Base-by-base conservation (phyloP, 64 coral and sea anemone genomes). In the Stichodactyla mertensii region DNA sequence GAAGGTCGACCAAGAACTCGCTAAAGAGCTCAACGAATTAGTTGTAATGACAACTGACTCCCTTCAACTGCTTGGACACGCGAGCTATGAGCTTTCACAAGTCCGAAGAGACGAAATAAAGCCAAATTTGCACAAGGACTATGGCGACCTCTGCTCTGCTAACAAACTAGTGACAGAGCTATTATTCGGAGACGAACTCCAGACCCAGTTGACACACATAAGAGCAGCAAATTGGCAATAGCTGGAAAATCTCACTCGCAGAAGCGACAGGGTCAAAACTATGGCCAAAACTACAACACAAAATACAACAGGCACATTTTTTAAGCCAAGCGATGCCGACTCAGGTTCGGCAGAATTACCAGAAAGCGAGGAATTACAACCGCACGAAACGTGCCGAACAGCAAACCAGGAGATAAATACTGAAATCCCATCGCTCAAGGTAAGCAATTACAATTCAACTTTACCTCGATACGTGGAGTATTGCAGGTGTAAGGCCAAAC, bases 161-260 rank as follows among this genome's bases (percentile, higher is more conserved):
- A 77, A 67, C 24, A 54, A 71, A 45, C 90, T 80, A 59, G 27
- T 88, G 86, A 88, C 86, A 15, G 79, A 53, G 22, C 23, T 83
- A 53, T 74, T 92, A 6, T 92, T 92, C 55, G 86, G 86, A 15
- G 80, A 83, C 19, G 61, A 92, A 20, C 57, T 87, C 16, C 86
- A 88, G n/a, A 83, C 90, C 0, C 69, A 86, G 18, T n/a, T 91
- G 11, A 87, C 23, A 51, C 52, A 86, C 55, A 87, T 87, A 36
- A 23, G 71, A 19, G 87, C 31, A 14, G 61, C 81, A 84, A 70
- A 54, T 83, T 52, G 67, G 78, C 7, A 89, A 88, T 81, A 80
- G 55, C 87, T 20, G 8, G 85, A 64, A 52, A 78, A 56, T 62
- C 83, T 4, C 14, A 85, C 58, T 27, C 19, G 24, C 56, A 55